phyloP scores from a whole-genome alignment of 2,797 vertebrate genomes.

The Aeoliscus strigatus region DNA sequence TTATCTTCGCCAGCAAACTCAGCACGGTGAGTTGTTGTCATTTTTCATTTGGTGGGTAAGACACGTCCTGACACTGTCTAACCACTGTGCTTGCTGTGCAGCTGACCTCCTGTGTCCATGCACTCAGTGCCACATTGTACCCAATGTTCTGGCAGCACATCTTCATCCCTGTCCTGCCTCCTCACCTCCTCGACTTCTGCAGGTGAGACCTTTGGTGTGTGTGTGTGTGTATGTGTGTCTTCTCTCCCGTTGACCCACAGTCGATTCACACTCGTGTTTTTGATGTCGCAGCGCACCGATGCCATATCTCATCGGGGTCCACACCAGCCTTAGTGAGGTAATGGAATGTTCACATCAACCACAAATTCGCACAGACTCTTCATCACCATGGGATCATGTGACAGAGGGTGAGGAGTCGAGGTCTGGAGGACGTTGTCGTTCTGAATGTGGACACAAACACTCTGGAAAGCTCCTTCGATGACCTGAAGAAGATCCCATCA shows the following conservation, averaged over 20 bases:
- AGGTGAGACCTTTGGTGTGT: constrained; percentile 73
- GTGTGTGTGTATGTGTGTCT: too few relatives aligned
- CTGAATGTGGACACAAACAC: constrained; percentile 87
- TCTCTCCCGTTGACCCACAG: too few relatives aligned
- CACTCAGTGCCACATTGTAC: constrained; percentile 78
- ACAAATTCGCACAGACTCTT: too few relatives aligned
- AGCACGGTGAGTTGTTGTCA: constrained; percentile 79
- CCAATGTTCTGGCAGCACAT: constrained; percentile 95
- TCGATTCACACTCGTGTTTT: not conserved
- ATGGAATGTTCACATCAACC: constrained; percentile 3
- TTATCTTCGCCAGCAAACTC: constrained; percentile 85
- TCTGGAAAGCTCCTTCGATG: constrained; percentile 82
- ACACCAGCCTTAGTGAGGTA: constrained; percentile 86
- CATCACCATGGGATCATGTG: too few relatives aligned
- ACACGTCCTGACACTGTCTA: too few relatives aligned
- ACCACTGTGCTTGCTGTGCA: constrained; percentile 21
- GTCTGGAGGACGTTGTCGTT: constrained; percentile 85
- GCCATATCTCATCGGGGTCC: constrained; percentile 92
- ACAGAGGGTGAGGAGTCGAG: constrained; percentile 77
- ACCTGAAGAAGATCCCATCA: constrained; percentile 81
- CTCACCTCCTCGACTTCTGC: constrained; percentile 88
- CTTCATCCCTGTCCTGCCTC: constrained; percentile 87
- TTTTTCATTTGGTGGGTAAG: not conserved
- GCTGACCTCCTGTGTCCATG: constrained; percentile 82
- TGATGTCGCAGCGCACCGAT: constrained; percentile 80